A percentile compares a stretch with the other conserved stretches of the same genome.
Conservation (phyloP, 2,797 vertebrate species). For the Chrosomus eos region DNA sequence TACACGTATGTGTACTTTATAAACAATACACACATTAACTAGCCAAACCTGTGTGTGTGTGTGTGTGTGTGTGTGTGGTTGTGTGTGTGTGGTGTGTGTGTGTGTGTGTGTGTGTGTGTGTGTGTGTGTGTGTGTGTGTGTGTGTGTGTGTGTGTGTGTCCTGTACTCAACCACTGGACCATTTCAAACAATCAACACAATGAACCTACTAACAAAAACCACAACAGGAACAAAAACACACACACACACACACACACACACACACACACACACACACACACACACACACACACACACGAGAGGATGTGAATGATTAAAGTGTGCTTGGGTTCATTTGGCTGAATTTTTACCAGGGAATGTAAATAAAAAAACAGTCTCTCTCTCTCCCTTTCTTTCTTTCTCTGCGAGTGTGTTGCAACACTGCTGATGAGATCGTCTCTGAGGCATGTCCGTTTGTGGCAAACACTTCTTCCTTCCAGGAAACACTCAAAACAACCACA, state of each 20-base stretch:
- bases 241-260: neutral
- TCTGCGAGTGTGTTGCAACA: conserved; percentile 31
- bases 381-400: neutral
- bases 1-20: neutral
- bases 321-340: neutral
- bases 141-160: neutral
- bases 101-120: neutral
- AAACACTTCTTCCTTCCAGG: conserved; percentile 35
- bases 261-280: no score
- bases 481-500: conserved; percentile 15
- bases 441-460: conserved; percentile 28
- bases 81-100: neutral
- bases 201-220: neutral
- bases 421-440: conserved; percentile 25
- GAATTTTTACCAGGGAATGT: conserved; percentile 27
- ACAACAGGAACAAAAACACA: neutral
- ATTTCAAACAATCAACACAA: neutral
- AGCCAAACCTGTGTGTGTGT: conserved; percentile 6
- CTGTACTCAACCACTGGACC: neutral
- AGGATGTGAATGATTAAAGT: neutral
- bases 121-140: neutral
- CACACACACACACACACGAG: neutral
- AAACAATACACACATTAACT: conserved; percentile 24
- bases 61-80: conserved; percentile 2
- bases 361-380: neutral